Base-by-base conservation (phyloP, 2,113 vertebrate genomes). In the Chitala chitala region DNA sequence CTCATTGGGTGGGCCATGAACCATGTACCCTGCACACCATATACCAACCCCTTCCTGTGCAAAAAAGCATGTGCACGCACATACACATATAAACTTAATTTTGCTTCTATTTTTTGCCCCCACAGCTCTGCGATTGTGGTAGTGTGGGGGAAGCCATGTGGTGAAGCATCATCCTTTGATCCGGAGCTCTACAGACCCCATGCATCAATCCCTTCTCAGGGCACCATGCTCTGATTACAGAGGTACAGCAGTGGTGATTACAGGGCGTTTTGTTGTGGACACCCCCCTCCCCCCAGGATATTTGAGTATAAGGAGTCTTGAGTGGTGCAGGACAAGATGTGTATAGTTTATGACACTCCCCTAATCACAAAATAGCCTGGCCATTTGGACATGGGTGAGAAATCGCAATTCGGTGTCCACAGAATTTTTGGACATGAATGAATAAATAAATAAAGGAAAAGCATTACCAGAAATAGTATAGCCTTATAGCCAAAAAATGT, bases 21-120 rank as follows among this genome's bases (percentile, higher is more conserved):
- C n/a, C n/a, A n/a, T 36, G 59, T 17, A 5, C 33, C 38, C 59
- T 20, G 17, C 50, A 15, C 2, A 33, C 68, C 68, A 70, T 6
- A 51, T 51, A 46, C 68, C 36, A 10, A 20, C 46, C 33, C 33
- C 59, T 33, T 33, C 29, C 44, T 12, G 12, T 13, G 2, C 56
- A 59, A n/a, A n/a, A n/a, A n/a, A n/a, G n/a, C n/a, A n/a, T n/a
- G n/a, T 5, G 2, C 26, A 59, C 56, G 3, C 26, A 53, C 66
- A 51, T 15, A 36, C 48, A 20, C 12, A n/a, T 29, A 17, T n/a
- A 22, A 36, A 48, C n/a, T 51, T 50, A 69, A 48, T 51, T 31
- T 31, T 15, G 29, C 68, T 51, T 63, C 59, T 63, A 22, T 63
- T 38, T 59, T 63, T 63, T 63, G 56, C 31, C 12, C 59, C 29